phyloP scores from a whole-genome alignment of 92 coral and sea anemone genomes.

The Porites lobata region DNA sequence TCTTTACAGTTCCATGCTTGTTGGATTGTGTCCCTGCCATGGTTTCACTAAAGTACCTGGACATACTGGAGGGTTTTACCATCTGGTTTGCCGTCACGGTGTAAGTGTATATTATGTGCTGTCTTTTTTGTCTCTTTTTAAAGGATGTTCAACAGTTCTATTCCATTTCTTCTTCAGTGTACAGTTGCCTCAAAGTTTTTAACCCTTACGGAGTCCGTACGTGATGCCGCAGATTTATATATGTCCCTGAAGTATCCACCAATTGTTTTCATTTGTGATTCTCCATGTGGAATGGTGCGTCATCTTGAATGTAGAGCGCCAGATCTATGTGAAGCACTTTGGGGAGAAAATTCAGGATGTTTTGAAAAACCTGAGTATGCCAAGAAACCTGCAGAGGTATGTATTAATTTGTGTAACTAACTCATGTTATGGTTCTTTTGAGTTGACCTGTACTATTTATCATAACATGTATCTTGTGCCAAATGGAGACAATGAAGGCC shows the following conservation, averaged over 20 bases:
- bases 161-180: too few species aligned
- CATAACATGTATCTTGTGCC: too few species aligned
- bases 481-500: too few species aligned
- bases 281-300: conserved; percentile 69
- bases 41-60: background rate
- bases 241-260: conserved; percentile 68
- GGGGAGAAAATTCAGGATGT: conserved; percentile 63
- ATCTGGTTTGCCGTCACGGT: too few species aligned
- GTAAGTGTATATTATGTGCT: too few species aligned
- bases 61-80: too few species aligned
- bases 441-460: too few species aligned
- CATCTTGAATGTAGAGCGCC: conserved; percentile 53
- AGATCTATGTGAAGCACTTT: conserved; percentile 8
- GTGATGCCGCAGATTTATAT: conserved; percentile 75
- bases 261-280: background rate
- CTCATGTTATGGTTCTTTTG: background rate
- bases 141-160: too few species aligned
- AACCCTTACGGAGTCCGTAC: conserved; percentile 52
- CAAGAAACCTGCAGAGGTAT: too few species aligned
- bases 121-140: too few species aligned
- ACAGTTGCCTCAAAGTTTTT: too few species aligned
- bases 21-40: conserved; percentile 19
- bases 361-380: conserved; percentile 52
- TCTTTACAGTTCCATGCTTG: background rate
- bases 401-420: background rate